phyloP scores from a whole-genome alignment of 2,113 vertebrate species.

The Trematocara zebra region DNA sequence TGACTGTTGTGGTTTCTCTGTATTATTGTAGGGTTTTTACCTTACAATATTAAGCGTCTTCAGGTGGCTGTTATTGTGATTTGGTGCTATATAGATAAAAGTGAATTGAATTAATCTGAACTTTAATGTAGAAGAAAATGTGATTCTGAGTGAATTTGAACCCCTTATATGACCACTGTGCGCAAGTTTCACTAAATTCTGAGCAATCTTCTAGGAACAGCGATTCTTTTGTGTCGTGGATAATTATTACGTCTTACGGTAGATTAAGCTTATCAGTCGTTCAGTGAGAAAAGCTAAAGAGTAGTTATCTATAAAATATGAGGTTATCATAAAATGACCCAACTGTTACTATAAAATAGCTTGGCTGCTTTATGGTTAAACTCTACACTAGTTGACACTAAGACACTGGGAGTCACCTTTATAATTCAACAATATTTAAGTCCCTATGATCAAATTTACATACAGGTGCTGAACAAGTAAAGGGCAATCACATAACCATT shows the following conservation, averaged over 20 bases:
- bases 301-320: background rate
- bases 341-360: background rate
- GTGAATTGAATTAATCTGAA: background rate
- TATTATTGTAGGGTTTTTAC: background rate
- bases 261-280: background rate
- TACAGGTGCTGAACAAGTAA: background rate
- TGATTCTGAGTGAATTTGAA: background rate
- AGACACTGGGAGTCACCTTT: background rate
- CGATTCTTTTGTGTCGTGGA: background rate
- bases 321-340: background rate
- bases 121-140: background rate
- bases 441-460: background rate
- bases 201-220: background rate
- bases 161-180: background rate
- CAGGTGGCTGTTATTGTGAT: background rate
- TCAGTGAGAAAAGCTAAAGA: background rate
- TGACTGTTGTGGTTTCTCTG: background rate
- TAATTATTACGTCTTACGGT: background rate
- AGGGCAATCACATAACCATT: background rate
- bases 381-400: background rate
- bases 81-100: background rate
- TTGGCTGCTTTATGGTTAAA: background rate
- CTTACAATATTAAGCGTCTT: background rate
- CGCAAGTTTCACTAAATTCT: accelerated
- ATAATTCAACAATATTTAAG: background rate